Conservation (phyloP, 2,888 invertebrate genomes). For the Oxyteleia sp. region DNA sequence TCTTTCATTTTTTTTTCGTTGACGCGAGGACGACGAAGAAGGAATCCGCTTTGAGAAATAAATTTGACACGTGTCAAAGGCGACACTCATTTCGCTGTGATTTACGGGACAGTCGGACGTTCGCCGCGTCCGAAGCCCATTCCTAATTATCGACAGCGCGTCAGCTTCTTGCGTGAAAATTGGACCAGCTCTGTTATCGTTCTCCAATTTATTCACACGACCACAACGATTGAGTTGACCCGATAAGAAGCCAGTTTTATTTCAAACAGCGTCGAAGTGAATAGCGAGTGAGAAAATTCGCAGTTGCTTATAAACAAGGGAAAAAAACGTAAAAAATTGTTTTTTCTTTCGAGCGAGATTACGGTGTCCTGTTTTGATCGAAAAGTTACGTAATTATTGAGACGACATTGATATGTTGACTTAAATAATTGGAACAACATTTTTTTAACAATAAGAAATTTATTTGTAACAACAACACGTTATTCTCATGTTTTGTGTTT, state of each 20-base stretch:
- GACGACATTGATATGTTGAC: slow-evolving; percentile 31
- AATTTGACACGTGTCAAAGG: slow-evolving; percentile 76
- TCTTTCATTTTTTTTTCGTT: slow-evolving; percentile 21
- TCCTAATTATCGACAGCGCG: slow-evolving; percentile 49
- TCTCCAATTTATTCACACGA: slow-evolving; percentile 77
- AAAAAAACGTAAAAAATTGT: no score
- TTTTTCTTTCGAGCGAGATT: slow-evolving; percentile 13
- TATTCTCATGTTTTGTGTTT: no score
- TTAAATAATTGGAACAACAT: slow-evolving; percentile 65
- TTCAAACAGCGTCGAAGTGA: not conserved
- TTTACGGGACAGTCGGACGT: slow-evolving; percentile 79
- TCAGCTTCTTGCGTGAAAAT: slow-evolving; percentile 74
- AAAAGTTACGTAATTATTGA: slow-evolving; percentile 15
- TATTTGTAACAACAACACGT: slow-evolving; percentile 65
- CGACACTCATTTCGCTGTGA: slow-evolving; percentile 76
- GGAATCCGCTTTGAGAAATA: slow-evolving; percentile 63
- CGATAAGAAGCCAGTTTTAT: not conserved
- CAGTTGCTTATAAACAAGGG: not conserved
- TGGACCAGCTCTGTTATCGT: slow-evolving; percentile 74
- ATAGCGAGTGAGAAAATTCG: not conserved
- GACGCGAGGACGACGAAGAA: slow-evolving; percentile 20
- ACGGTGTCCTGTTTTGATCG: not conserved
- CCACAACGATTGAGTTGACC: not conserved
- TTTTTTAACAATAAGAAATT: slow-evolving; percentile 66
- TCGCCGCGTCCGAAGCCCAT: slow-evolving; percentile 64